Evolutionary conservation across 2,797 vertebrate genomes (phyloP), one percentile per base, ranked within the genome.

Genomic region (Buceros bicornis): DNA sequence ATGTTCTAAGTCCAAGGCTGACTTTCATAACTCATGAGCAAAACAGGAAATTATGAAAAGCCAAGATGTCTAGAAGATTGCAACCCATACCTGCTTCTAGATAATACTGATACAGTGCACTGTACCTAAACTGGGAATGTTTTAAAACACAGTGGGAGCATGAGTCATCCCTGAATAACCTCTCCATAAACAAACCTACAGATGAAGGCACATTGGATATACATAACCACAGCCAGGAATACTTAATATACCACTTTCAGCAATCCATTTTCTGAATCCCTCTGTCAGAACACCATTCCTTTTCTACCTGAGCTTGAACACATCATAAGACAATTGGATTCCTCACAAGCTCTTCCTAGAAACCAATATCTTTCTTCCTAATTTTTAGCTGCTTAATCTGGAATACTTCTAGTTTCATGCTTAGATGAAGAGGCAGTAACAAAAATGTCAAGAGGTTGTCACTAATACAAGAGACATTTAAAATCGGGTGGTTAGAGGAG

Each of bases 101-200:
- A 53, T 11, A 60, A n/a, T 28, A 66, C 5, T 0, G 0, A 9
- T 51, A 21, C 4, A 53, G 5, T 18, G 25, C 47, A 31, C 5
- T 64, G 35, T 37, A 58, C 9, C 12, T 62, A 43, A 80, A 66
- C 3, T 71, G 5, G 5, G 4, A 77, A 45, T 15, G 1, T n/a
- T 80, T 74, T 66, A 67, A 7, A 57, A 78, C 3, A 5, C 2
- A 28, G 13, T 33, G 7, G 24, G 26, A 65, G 10, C 16, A 29
- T 33, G 13, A 78, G 6, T 4, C 24, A 54, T 9, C 8, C 26
- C 11, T 79, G 25, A 76, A 57, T 79, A 37, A 26, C 40, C 5
- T 53, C 14, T 62, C 82, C 5, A 69, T 29, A 31, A 1, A 72
- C 8, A 83, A 77, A 67, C 29, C 26, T 65, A n/a, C n/a, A 64